Percentiles rank a stretch among this genome's conserved stretches.
Conservation (phyloP, 2,113 vertebrate species). For the Stigmatopora nigra region DNA sequence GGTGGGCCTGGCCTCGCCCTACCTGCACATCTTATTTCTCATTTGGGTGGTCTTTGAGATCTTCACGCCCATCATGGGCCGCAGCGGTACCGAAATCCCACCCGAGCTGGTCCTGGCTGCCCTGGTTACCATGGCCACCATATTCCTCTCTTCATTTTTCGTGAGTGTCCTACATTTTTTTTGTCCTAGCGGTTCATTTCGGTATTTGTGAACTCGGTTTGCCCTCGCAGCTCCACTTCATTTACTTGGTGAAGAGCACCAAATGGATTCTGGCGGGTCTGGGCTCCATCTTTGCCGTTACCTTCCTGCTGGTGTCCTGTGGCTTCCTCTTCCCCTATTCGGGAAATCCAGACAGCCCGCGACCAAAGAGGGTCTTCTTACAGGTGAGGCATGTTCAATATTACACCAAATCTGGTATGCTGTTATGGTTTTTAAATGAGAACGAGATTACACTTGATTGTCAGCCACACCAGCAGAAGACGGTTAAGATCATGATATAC, state of each 20-base stretch:
- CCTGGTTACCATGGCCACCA: conserved; percentile 74
- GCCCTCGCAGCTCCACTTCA: conserved; percentile 81
- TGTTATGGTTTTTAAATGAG: background rate
- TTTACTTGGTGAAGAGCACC: conserved; percentile 84
- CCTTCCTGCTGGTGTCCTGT: conserved; percentile 79
- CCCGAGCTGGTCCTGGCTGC: conserved; percentile 84
- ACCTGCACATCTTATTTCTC: conserved; percentile 86
- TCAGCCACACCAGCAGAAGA: too few species aligned
- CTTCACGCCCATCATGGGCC: conserved; percentile 91
- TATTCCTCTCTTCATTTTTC: conserved; percentile 88
- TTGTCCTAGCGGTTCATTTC: background rate
- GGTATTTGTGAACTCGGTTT: conserved; percentile 1
- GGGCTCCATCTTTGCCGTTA: conserved; percentile 69
- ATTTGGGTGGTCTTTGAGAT: conserved; percentile 96
- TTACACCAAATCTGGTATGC: too few species aligned
- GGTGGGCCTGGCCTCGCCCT: conserved; percentile 82
- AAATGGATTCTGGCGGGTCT: conserved; percentile 77
- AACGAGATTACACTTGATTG: too few species aligned
- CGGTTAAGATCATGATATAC: too few species aligned
- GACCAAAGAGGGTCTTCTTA: conserved; percentile 87
- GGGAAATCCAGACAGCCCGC: conserved; percentile 71
- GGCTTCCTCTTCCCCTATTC: conserved; percentile 90
- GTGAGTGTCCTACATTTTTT: conserved; percentile 66
- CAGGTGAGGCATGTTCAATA: conserved; percentile 71
- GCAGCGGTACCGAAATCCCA: conserved; percentile 89